Evolutionary conservation across 2,888 invertebrate genomes (phyloP).

Genomic region (Lasioglossum oenotherae): DNA sequence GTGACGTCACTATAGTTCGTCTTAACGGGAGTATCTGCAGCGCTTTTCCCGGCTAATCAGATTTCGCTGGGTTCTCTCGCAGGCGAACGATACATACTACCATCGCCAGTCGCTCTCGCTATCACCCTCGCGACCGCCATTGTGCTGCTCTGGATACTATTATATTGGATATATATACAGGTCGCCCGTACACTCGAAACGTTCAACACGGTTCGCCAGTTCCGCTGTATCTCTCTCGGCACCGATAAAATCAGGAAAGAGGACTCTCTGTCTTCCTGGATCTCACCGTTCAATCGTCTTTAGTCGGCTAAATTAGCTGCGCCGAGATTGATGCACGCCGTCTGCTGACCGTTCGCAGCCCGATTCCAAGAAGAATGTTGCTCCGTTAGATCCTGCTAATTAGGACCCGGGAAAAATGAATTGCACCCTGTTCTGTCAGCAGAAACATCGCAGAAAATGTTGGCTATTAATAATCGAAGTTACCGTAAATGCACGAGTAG

Average conservation of each 20-base stretch:
- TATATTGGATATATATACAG: background rate
- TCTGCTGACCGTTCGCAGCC: background rate
- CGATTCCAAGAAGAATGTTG: background rate
- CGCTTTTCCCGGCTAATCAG: constrained; percentile 74
- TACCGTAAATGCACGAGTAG: no score
- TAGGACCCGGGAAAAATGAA: background rate
- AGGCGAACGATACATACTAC: constrained; percentile 45
- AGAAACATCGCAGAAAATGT: background rate
- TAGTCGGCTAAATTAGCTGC: background rate
- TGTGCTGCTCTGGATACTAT: constrained; percentile 8
- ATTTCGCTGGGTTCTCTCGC: constrained; percentile 65
- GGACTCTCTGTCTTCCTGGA: background rate
- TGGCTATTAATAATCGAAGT: background rate
- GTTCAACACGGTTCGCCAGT: background rate
- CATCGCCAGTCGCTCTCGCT: background rate
- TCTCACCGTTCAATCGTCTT: background rate
- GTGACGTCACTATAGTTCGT: constrained; percentile 65
- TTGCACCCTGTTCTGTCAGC: background rate
- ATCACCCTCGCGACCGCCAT: constrained; percentile 5
- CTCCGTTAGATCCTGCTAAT: background rate
- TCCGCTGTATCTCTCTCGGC: background rate
- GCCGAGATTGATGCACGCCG: background rate
- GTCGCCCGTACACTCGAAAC: background rate
- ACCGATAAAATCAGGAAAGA: background rate
- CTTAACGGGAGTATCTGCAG: constrained; percentile 72